Evolutionary conservation across 2,888 invertebrate genomes (phyloP).

Genomic region (Dastarcus helophoroides): DNA sequence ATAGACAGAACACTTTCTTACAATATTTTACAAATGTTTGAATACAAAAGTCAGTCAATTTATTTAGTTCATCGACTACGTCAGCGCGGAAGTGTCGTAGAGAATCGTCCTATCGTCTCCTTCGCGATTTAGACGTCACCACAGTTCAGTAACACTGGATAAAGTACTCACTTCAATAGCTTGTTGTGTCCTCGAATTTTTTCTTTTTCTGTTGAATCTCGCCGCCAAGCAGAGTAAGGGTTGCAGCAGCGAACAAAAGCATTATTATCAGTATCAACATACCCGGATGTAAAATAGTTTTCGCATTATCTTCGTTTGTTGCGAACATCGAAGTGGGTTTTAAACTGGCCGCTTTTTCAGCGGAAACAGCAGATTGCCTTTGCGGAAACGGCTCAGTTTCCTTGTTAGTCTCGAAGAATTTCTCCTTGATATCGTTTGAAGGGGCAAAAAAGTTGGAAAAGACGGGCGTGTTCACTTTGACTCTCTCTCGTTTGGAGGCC

Average conservation of each 20-base stretch:
- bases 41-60: conserved; percentile 23
- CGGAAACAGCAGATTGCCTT: no score
- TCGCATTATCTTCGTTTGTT: conserved; percentile 4
- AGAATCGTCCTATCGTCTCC: conserved; percentile 41
- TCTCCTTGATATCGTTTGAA: no score
- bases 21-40: conserved; percentile 20
- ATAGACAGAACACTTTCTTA: conserved; percentile 13
- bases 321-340: no score
- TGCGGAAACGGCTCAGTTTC: no score
- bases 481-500: no score
- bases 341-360: no score
- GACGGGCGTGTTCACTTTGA: no score
- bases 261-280: conserved; percentile 46
- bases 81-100: conserved; percentile 29
- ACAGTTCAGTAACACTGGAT: conserved; percentile 53
- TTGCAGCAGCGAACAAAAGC: conserved; percentile 43
- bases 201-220: conserved; percentile 31
- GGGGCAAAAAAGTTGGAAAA: no score
- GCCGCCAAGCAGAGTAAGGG: conserved; percentile 39
- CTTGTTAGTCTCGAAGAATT: no score
- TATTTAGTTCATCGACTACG: conserved; percentile 20
- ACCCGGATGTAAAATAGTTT: conserved; percentile 43
- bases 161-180: conserved; percentile 50
- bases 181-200: conserved; percentile 29
- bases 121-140: conserved; percentile 53